phyloP scores from a whole-genome alignment of 92 coral and sea anemone genomes.

The Bergia puertoricense region DNA sequence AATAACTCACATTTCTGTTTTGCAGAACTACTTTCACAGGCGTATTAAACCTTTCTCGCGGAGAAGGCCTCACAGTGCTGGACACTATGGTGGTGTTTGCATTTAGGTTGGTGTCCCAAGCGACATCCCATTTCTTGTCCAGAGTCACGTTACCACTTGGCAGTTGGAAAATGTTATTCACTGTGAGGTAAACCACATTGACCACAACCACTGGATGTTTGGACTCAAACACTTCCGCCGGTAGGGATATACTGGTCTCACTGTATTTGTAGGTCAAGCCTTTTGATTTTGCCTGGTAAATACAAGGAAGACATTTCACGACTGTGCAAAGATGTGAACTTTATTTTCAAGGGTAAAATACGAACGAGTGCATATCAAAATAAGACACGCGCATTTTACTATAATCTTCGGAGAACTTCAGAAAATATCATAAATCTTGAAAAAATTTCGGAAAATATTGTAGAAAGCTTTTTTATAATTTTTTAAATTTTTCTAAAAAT shows the following conservation, averaged over 20 bases:
- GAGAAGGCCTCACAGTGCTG: slow-evolving; percentile 74
- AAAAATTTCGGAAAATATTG: too few species aligned
- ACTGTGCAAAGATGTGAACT: too few species aligned
- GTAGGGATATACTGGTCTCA: slow-evolving; percentile 60
- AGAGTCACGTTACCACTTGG: slow-evolving; percentile 13
- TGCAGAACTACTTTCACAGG: slow-evolving; percentile 78
- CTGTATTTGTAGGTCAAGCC: slow-evolving; percentile 52
- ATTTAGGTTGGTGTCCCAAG: background rate
- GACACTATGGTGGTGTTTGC: slow-evolving; percentile 84
- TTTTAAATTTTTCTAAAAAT: too few species aligned
- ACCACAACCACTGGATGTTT: slow-evolving; percentile 45
- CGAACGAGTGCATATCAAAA: too few species aligned
- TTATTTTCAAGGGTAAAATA: too few species aligned
- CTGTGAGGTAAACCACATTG: slow-evolving; percentile 65
- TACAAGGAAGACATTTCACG: too few species aligned
- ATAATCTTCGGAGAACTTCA: too few species aligned
- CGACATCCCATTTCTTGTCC: slow-evolving; percentile 14
- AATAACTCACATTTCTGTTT: slow-evolving; percentile 59
- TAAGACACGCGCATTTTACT: too few species aligned
- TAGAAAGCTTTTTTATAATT: too few species aligned
- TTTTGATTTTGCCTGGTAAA: slow-evolving; percentile 41
- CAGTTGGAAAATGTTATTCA: slow-evolving; percentile 64
- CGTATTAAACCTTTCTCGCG: slow-evolving; percentile 34
- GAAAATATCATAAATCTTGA: too few species aligned
- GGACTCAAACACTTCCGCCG: slow-evolving; percentile 56